Evolutionary conservation across 2,113 vertebrate genomes (phyloP).

Genomic region (Telmatochromis brachygnathus): DNA sequence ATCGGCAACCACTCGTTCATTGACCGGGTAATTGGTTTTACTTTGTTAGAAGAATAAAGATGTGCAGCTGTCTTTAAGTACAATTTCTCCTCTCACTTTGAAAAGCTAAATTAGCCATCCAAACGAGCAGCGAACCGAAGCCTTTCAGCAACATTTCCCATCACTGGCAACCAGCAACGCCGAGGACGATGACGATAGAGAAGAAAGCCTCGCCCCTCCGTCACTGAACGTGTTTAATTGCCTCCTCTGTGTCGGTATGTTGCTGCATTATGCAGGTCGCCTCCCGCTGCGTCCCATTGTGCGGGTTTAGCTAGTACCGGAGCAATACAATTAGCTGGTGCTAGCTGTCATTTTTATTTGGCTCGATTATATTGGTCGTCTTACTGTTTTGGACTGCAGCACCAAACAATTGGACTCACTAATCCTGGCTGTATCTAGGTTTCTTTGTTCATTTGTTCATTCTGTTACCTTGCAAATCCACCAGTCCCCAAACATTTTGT

Average conservation of each 20-base stretch:
- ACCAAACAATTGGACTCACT: neutral
- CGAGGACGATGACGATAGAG: constrained; percentile 21
- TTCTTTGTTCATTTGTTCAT: neutral
- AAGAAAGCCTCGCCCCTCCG: neutral
- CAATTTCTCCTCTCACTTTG: neutral
- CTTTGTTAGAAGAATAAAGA: neutral
- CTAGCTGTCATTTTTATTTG: neutral
- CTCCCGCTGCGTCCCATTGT: neutral
- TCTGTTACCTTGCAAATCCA: neutral
- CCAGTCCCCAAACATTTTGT: neutral
- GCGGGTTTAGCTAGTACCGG: neutral
- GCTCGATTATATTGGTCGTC: neutral
- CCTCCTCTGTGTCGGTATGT: constrained; percentile 38
- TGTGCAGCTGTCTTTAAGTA: neutral
- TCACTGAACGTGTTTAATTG: neutral
- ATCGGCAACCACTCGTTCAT: neutral
- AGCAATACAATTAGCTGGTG: neutral
- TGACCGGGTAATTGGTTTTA: neutral
- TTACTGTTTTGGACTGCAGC: neutral
- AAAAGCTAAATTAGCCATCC: neutral
- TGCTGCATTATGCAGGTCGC: neutral
- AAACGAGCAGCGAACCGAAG: neutral
- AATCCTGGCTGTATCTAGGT: neutral
- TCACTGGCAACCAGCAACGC: neutral
- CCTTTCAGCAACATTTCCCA: neutral